Evolutionary conservation across 2,113 vertebrate genomes (phyloP).

Genomic region (Aptenodytes patagonicus): DNA sequence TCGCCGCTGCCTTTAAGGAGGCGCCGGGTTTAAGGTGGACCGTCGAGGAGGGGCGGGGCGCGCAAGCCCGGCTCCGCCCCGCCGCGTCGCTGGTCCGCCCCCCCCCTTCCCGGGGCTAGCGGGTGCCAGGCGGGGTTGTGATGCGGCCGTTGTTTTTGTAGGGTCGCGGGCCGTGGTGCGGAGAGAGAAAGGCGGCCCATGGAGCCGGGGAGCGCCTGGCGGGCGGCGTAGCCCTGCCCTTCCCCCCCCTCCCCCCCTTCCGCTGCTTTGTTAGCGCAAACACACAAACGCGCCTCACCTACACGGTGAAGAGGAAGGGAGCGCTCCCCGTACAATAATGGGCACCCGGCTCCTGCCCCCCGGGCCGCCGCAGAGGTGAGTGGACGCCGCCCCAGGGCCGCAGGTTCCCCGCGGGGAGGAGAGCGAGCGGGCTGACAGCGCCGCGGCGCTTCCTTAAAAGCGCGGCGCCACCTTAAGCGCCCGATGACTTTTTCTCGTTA

Average conservation of each 20-base stretch:
- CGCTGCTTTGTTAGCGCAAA: conserved; percentile 26
- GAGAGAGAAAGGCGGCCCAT: background rate
- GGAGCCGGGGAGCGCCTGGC: background rate
- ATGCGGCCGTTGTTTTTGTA: conserved; percentile 45
- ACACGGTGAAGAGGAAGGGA: conserved; percentile 1
- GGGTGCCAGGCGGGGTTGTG: conserved; percentile 6
- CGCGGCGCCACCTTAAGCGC: conserved; percentile 65
- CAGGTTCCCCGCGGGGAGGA: background rate
- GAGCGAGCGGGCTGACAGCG: conserved; percentile 31
- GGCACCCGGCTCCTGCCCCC: background rate
- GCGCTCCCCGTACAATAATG: conserved; percentile 19
- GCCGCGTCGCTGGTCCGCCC: background rate
- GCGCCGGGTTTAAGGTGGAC: conserved; percentile 29
- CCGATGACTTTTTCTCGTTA: conserved; percentile 80
- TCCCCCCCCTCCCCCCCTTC: background rate
- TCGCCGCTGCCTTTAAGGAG: conserved; percentile 22
- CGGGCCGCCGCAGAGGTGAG: conserved; percentile 49
- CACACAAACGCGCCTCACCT: conserved; percentile 1
- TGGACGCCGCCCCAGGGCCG: background rate
- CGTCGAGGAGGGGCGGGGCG: background rate
- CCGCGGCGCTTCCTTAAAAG: conserved; percentile 67
- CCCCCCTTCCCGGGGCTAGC: background rate
- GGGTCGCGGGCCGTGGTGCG: background rate
- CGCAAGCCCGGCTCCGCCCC: background rate
- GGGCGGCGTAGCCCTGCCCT: background rate